phyloP scores from a whole-genome alignment of 2,113 vertebrate genomes.

The Tetrao urogallus region DNA sequence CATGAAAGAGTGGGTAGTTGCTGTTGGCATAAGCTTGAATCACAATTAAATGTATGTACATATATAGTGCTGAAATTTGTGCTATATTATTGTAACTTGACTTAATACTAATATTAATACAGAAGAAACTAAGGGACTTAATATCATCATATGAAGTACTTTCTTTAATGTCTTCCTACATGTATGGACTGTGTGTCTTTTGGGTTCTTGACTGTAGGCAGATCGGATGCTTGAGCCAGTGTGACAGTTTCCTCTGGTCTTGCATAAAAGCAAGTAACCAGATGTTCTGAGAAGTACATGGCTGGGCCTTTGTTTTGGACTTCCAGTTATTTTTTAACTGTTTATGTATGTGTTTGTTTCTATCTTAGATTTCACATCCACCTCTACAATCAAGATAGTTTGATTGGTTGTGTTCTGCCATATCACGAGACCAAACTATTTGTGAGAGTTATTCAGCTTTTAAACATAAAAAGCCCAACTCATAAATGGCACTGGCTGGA shows the following conservation, averaged over 20 bases:
- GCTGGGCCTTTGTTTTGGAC: background rate
- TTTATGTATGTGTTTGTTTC: background rate
- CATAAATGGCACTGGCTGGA: slow-evolving; percentile 93
- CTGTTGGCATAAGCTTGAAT: background rate
- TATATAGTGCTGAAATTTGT: background rate
- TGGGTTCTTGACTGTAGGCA: background rate
- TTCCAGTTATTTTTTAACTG: background rate
- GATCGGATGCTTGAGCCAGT: background rate
- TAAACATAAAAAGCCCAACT: slow-evolving; percentile 85
- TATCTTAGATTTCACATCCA: slow-evolving; percentile 91
- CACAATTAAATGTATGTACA: fast-evolving
- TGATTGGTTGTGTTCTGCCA: slow-evolving; percentile 90
- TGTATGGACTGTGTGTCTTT: background rate
- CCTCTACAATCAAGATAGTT: slow-evolving; percentile 90
- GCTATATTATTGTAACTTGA: background rate
- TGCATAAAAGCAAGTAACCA: background rate
- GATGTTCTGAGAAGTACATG: background rate
- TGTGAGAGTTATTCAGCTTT: slow-evolving; percentile 91
- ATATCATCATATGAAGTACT: background rate
- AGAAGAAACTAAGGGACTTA: background rate
- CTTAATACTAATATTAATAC: background rate
- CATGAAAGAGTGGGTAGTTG: background rate
- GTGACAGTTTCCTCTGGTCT: fast-evolving
- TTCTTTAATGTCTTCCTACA: background rate
- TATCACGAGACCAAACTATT: slow-evolving; percentile 95